Evolutionary conservation across 23 tunicate genomes (phyloP).

Genomic region (Phallusia fumigata): DNA sequence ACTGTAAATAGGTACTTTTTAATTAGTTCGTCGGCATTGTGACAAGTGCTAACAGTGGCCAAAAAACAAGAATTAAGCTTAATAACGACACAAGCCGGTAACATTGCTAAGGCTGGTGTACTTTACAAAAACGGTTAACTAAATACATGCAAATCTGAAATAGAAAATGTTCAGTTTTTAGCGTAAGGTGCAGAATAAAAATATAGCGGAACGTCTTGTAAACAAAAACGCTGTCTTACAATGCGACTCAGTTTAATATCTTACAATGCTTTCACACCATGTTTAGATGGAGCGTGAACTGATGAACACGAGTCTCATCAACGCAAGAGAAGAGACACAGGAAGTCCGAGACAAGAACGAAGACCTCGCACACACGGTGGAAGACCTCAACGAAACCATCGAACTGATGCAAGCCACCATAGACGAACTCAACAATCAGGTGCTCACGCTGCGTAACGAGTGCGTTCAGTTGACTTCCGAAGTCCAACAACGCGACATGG

Average conservation of each 20-base stretch:
- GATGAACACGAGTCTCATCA: slow-evolving; percentile 53
- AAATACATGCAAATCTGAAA: too few relatives aligned
- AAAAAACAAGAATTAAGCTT: too few relatives aligned
- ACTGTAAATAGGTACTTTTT: too few relatives aligned
- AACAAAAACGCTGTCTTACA: too few relatives aligned
- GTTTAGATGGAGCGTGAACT: slow-evolving; percentile 53
- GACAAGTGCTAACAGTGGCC: too few relatives aligned
- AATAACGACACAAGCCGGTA: too few relatives aligned
- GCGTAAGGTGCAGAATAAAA: too few relatives aligned
- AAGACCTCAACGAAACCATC: slow-evolving; percentile 24
- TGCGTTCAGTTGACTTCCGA: slow-evolving; percentile 31
- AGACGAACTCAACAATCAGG: slow-evolving; percentile 31
- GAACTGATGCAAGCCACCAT: slow-evolving; percentile 35
- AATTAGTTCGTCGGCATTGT: too few relatives aligned
- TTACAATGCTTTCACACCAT: background rate
- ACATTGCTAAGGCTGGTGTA: too few relatives aligned
- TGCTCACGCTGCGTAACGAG: slow-evolving; percentile 12
- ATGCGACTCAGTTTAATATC: background rate
- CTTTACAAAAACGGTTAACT: too few relatives aligned
- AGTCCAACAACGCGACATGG: slow-evolving; percentile 21
- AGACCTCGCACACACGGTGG: slow-evolving; percentile 5
- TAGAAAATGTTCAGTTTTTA: too few relatives aligned
- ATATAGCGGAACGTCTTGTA: too few relatives aligned
- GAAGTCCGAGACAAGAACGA: slow-evolving; percentile 18
- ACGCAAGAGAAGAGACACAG: slow-evolving; percentile 41